phyloP scores from a whole-genome alignment of 2,113 vertebrate genomes.

The Mesembrinibis cayennensis region DNA sequence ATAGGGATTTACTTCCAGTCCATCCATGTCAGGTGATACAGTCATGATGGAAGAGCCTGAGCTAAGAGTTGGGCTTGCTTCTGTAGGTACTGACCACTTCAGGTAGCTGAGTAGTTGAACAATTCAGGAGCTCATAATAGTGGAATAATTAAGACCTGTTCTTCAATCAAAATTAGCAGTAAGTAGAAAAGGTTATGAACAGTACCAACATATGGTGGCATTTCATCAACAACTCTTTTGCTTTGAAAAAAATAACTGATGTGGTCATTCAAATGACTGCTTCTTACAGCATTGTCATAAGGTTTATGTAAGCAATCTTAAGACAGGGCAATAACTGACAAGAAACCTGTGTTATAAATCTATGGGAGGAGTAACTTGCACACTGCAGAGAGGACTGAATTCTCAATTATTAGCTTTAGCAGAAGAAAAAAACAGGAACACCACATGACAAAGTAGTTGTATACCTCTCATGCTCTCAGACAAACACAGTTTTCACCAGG shows the following conservation, averaged over 20 bases:
- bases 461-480: not conserved
- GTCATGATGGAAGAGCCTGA: not conserved
- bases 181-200: not conserved
- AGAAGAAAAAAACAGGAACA: not conserved
- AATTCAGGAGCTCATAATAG: not conserved
- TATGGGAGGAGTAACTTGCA: not conserved
- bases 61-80: not conserved
- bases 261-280: not conserved
- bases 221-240: conserved; percentile 63
- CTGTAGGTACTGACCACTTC: not conserved
- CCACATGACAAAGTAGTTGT: not conserved
- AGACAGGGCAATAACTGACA: not conserved
- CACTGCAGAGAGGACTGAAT: not conserved
- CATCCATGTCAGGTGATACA: not conserved
- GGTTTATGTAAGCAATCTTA: not conserved
- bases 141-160: not conserved
- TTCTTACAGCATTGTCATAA: not conserved
- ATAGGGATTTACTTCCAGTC: not conserved
- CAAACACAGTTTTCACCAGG: not conserved
- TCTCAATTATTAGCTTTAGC: not conserved
- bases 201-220: conserved; percentile 53
- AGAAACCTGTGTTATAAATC: not conserved
- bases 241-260: not conserved
- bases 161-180: not conserved
- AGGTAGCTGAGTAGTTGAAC: not conserved